Conservation (phyloP, 2,113 vertebrate species). For the Dicerorhinus sumatrensis region DNA sequence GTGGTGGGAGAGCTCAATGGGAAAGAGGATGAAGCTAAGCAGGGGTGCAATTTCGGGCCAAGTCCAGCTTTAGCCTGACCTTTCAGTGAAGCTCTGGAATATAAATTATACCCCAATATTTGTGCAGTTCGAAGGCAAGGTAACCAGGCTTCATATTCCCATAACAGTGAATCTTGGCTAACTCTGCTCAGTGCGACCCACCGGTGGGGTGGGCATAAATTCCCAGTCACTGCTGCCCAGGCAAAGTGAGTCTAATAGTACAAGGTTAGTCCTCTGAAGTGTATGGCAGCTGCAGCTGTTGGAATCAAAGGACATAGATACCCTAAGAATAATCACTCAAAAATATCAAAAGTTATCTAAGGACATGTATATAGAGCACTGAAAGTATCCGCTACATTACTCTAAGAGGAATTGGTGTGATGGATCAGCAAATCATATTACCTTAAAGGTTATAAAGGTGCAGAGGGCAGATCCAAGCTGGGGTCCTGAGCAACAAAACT, state of each 20-base stretch:
- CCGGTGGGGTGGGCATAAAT: not conserved
- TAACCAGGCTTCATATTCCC: not conserved
- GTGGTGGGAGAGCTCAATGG: not conserved
- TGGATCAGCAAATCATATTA: not conserved
- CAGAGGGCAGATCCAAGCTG: not conserved
- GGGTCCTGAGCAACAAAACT: not conserved
- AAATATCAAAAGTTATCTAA: not conserved
- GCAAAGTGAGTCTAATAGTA: not conserved
- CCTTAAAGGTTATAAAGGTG: not conserved
- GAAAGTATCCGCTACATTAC: not conserved
- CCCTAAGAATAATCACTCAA: not conserved
- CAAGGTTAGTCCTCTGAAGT: not conserved
- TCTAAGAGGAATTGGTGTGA: not conserved
- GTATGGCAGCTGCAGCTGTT: not conserved
- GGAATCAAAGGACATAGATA: not conserved
- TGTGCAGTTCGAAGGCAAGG: not conserved
- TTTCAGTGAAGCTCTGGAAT: not conserved
- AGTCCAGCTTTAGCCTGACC: not conserved
- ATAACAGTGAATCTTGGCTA: not conserved
- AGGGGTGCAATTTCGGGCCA: not conserved
- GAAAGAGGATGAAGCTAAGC: not conserved
- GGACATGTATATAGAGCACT: not conserved
- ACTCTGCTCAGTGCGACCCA: not conserved
- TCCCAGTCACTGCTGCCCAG: not conserved
- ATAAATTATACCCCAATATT: not conserved